A percentile compares a stretch with the other conserved stretches of the same genome.
Evolutionary conservation across 2,888 invertebrate species (phyloP).

Genomic region (Coenonympha glycerion): DNA sequence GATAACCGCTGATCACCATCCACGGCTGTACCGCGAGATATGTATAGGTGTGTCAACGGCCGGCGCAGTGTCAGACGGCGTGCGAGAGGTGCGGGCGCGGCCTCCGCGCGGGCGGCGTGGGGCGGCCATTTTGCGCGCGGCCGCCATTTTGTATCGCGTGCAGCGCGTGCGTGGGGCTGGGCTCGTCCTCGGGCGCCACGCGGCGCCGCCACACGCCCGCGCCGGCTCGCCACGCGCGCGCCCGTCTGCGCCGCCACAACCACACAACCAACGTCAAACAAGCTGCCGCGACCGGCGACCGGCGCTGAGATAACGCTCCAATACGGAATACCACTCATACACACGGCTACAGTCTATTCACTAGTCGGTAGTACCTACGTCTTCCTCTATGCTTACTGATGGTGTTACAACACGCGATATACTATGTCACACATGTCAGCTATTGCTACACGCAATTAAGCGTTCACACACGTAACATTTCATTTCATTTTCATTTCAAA

Average conservation of each 20-base stretch:
- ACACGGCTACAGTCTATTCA: not conserved
- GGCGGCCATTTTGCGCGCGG: not conserved
- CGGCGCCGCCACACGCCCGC: slow-evolving; percentile 36
- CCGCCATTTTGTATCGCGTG: slow-evolving; percentile 21
- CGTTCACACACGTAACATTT: too few species aligned
- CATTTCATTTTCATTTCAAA: too few species aligned
- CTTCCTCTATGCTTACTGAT: too few species aligned
- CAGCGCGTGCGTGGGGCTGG: slow-evolving; percentile 22
- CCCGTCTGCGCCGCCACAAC: slow-evolving; percentile 48
- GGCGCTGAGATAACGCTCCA: slow-evolving; percentile 2
- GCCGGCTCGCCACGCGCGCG: slow-evolving; percentile 49
- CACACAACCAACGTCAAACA: slow-evolving; percentile 40
- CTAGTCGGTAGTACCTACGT: too few species aligned
- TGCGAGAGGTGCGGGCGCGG: slow-evolving; percentile 35
- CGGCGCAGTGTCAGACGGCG: slow-evolving; percentile 42
- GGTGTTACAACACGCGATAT: too few species aligned
- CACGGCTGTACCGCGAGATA: not conserved
- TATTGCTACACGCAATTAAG: too few species aligned
- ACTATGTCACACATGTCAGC: too few species aligned
- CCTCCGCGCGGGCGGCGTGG: slow-evolving; percentile 19
- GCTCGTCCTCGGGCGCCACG: slow-evolving; percentile 48
- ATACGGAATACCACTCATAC: not conserved
- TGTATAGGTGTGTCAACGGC: not conserved
- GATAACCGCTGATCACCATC: not conserved
- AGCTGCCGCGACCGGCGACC: slow-evolving; percentile 10